These are phyloP conservation scores for Dendrophyllia cribrosa DNA, from an alignment of 64 coral and sea anemone species.

Conservation along the genomic window DNA sequence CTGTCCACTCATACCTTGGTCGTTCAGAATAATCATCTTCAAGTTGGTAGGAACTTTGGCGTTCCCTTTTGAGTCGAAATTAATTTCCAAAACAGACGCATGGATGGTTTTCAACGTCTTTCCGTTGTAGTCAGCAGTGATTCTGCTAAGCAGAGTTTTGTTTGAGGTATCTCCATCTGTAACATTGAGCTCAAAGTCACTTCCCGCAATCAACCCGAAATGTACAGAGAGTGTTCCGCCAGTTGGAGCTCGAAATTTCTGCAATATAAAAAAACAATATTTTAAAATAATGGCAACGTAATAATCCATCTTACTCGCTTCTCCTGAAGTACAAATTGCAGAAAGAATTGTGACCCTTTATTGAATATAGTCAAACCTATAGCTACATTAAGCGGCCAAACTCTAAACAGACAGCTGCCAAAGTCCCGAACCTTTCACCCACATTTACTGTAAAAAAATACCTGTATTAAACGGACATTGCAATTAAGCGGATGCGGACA, in stretches of 20 bases:
- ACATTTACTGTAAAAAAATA: too few relatives aligned
- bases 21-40: slow-evolving; percentile 19
- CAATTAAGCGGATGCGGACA: too few relatives aligned
- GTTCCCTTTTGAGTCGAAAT: slow-evolving; percentile 10
- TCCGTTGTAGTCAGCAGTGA: slow-evolving; percentile 18
- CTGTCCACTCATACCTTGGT: neutral
- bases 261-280: neutral
- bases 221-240: neutral
- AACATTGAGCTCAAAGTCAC: slow-evolving; percentile 24
- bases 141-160: neutral
- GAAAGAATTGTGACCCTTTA: too few relatives aligned
- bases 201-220: slow-evolving; percentile 22
- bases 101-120: neutral
- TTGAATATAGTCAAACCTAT: too few relatives aligned
- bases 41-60: neutral
- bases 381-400: too few relatives aligned
- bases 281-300: neutral
- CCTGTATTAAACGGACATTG: too few relatives aligned
- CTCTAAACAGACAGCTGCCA: too few relatives aligned
- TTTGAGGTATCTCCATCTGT: slow-evolving; percentile 2
- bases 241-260: slow-evolving; percentile 5
- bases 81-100: neutral
- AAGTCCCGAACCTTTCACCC: too few relatives aligned
- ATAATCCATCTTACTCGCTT: too few relatives aligned
- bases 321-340: too few relatives aligned